Conservation (phyloP, 2,888 invertebrate genomes). For the Drosophila limbata region DNA sequence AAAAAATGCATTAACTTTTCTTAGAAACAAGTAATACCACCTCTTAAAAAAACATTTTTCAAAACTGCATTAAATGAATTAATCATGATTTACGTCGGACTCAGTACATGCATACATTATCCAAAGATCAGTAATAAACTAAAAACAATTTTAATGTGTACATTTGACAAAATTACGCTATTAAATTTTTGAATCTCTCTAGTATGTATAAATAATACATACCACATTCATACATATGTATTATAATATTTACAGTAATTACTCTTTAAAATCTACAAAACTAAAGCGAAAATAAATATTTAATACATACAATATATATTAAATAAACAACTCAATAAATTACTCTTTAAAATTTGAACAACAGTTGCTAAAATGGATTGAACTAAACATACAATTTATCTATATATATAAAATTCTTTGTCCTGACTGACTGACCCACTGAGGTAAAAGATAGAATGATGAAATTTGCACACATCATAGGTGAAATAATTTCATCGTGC, state of each 20-base stretch:
- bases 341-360: neutral
- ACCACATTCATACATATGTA: conserved; percentile 22
- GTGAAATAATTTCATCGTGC: too few species aligned
- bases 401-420: too few species aligned
- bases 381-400: neutral
- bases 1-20: conserved; percentile 1
- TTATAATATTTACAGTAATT: conserved; percentile 41
- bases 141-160: conserved; percentile 22
- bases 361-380: neutral
- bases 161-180: conserved; percentile 31
- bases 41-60: neutral
- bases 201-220: conserved; percentile 40
- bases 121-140: conserved; percentile 13
- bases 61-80: conserved; percentile 3
- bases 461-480: too few species aligned
- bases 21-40: neutral
- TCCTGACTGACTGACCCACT: too few species aligned
- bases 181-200: conserved; percentile 56
- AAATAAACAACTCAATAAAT: conserved; percentile 30
- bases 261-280: conserved; percentile 52
- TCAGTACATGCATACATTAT: conserved; percentile 1
- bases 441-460: too few species aligned
- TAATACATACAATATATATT: conserved; percentile 20
- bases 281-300: conserved; percentile 54
- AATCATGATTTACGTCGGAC: neutral